These are phyloP conservation scores for Semnornis frantzii DNA, from an alignment of 2,113 vertebrate genomes.

Conservation along the genomic window DNA sequence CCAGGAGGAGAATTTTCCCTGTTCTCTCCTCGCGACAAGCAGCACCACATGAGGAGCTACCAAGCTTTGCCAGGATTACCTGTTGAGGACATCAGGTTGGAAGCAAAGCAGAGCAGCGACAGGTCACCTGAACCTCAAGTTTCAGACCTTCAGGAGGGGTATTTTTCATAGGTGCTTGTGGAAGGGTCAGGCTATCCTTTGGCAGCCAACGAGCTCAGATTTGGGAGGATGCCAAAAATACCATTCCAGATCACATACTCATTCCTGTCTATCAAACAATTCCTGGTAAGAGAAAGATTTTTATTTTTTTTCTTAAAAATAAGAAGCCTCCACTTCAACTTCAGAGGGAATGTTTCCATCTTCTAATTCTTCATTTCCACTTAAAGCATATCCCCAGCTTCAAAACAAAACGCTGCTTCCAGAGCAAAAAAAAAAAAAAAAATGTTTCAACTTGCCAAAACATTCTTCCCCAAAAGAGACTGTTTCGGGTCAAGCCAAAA, in stretches of 20 bases:
- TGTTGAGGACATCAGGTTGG: not conserved
- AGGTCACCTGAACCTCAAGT: not conserved
- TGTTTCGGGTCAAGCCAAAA: slow-evolving; percentile 65
- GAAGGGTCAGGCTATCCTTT: not conserved
- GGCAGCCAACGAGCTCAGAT: not conserved
- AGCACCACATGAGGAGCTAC: accelerated
- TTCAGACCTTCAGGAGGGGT: not conserved
- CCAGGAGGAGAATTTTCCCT: not conserved
- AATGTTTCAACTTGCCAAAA: slow-evolving; percentile 29
- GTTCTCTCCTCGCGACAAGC: not conserved
- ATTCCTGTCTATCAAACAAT: not conserved
- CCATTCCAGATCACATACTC: not conserved
- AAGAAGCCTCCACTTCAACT: not conserved
- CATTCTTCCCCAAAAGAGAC: slow-evolving; percentile 39
- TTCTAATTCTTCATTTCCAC: not conserved
- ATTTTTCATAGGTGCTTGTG: not conserved
- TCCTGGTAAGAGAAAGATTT: not conserved
- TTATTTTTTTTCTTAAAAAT: not conserved
- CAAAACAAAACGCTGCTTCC: not conserved
- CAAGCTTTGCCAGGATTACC: not conserved
- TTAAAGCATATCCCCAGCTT: not conserved
- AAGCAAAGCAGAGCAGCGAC: not conserved
- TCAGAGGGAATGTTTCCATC: not conserved
- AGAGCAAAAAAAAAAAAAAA: slow-evolving; percentile 3
- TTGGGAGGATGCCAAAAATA: not conserved